A percentile compares a stretch with the other conserved stretches of the same genome.
phyloP scores from a whole-genome alignment of 2,888 invertebrate genomes.

The Thumatha senex region DNA sequence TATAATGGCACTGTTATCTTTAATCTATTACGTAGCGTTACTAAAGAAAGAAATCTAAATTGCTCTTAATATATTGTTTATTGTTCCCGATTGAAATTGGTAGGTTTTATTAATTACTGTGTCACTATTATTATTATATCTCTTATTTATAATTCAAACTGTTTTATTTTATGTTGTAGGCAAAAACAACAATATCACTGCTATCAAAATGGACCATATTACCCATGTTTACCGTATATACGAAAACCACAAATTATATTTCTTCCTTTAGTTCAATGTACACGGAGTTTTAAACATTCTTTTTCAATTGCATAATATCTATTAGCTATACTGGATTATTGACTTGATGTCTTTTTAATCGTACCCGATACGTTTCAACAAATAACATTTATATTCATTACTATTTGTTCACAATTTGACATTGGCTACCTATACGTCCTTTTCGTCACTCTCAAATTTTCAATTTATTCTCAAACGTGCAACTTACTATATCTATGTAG shows the following conservation, averaged over 20 bases:
- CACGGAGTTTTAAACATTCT: constrained; percentile 41
- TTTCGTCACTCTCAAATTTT: constrained; percentile 49
- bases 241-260: constrained; percentile 46
- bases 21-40: constrained; percentile 28
- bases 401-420: constrained; percentile 72
- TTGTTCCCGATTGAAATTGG: constrained; percentile 47
- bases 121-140: constrained; percentile 14
- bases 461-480: constrained; percentile 38
- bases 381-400: constrained; percentile 71
- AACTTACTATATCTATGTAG: constrained; percentile 44
- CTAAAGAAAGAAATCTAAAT: constrained; percentile 57
- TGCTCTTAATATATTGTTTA: constrained; percentile 40
- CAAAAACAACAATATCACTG: not conserved
- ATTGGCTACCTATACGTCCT: constrained; percentile 69
- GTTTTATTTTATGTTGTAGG: too few relatives aligned
- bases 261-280: constrained; percentile 52
- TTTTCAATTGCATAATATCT: constrained; percentile 37
- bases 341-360: constrained; percentile 64
- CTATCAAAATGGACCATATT: constrained; percentile 14
- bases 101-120: constrained; percentile 23
- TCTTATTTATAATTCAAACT: too few relatives aligned
- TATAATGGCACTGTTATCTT: constrained; percentile 40
- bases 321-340: constrained; percentile 50
- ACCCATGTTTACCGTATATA: constrained; percentile 8
- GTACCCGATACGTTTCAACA: constrained; percentile 70